These are phyloP conservation scores for Drosophila formosana DNA, from an alignment of 2,888 invertebrate species.

Conservation along the genomic window DNA sequence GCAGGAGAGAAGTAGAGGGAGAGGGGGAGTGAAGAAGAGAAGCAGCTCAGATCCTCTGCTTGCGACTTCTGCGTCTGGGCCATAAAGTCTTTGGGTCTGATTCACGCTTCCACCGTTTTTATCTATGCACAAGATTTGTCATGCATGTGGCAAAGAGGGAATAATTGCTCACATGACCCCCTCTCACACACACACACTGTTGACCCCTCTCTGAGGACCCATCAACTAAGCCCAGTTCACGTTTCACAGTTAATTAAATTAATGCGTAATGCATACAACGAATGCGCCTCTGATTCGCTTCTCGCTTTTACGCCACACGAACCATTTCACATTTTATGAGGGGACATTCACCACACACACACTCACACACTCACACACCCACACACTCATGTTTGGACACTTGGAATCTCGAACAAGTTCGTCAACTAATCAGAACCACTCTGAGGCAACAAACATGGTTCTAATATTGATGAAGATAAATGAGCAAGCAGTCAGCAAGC, in stretches of 20 bases:
- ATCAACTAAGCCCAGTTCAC: slow-evolving; percentile 19
- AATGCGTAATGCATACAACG: slow-evolving; percentile 58
- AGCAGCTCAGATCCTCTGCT: slow-evolving; percentile 24
- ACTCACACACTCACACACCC: slow-evolving; percentile 2
- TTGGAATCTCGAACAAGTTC: slow-evolving; percentile 2
- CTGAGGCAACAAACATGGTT: slow-evolving; percentile 1
- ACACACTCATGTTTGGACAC: neutral
- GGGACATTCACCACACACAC: slow-evolving; percentile 1
- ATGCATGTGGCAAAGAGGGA: slow-evolving; percentile 58
- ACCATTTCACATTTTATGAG: slow-evolving; percentile 57
- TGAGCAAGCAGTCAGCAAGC: slow-evolving; percentile 4
- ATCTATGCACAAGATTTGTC: slow-evolving; percentile 63
- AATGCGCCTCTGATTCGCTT: slow-evolving; percentile 40
- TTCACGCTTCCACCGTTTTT: slow-evolving; percentile 52
- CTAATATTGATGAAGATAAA: slow-evolving; percentile 28
- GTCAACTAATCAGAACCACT: slow-evolving; percentile 18
- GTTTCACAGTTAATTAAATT: slow-evolving; percentile 71
- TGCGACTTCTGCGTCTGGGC: slow-evolving; percentile 18
- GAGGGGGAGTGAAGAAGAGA: neutral
- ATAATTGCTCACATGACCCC: slow-evolving; percentile 62
- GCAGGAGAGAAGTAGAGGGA: neutral
- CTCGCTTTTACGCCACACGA: slow-evolving; percentile 32
- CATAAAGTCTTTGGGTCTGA: slow-evolving; percentile 54
- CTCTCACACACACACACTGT: neutral
- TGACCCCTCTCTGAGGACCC: slow-evolving; percentile 15